Percentiles rank a stretch among this genome's conserved stretches.
phyloP scores from a whole-genome alignment of 1,140 invertebrate species.

The Camponotus vicinus region DNA sequence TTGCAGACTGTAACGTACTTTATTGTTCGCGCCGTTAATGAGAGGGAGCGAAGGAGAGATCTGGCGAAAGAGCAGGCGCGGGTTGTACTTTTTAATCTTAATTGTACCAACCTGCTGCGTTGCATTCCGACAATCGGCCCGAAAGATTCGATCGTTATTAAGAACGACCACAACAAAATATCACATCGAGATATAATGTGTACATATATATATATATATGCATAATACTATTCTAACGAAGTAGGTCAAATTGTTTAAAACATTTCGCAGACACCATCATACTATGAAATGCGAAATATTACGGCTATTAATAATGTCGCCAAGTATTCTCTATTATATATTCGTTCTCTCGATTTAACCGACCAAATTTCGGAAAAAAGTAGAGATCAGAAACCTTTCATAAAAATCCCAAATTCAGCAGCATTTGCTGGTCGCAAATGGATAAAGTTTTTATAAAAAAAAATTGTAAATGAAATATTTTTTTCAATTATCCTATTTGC shows the following conservation, averaged over 20 bases:
- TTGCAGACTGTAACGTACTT: constrained; percentile 72
- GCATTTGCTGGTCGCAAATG: constrained; percentile 11
- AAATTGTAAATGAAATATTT: constrained; percentile 6
- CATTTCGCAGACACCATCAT: no score
- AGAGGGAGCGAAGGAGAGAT: constrained; percentile 56
- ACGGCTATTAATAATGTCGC: not conserved
- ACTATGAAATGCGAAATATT: constrained; percentile 2
- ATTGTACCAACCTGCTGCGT: constrained; percentile 62
- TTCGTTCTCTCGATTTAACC: not conserved
- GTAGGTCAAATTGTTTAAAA: constrained; percentile 9
- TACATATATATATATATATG: no score
- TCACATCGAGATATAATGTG: not conserved
- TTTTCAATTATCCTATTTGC: constrained; percentile 50
- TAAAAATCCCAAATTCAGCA: constrained; percentile 10
- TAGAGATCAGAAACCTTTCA: constrained; percentile 22
- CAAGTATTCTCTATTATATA: constrained; percentile 1
- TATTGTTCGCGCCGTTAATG: constrained; percentile 77
- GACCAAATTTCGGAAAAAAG: constrained; percentile 35
- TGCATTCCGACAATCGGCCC: not conserved
- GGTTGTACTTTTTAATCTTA: constrained; percentile 73
- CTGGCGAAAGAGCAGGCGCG: constrained; percentile 18
- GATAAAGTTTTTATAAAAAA: constrained; percentile 54
- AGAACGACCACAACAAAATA: not conserved
- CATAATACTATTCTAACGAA: not conserved
- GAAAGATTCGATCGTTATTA: not conserved